A percentile compares a stretch with the other conserved stretches of the same genome.
phyloP scores from a whole-genome alignment of 2,888 invertebrate species.

The Temnothorax unifasciatus region DNA sequence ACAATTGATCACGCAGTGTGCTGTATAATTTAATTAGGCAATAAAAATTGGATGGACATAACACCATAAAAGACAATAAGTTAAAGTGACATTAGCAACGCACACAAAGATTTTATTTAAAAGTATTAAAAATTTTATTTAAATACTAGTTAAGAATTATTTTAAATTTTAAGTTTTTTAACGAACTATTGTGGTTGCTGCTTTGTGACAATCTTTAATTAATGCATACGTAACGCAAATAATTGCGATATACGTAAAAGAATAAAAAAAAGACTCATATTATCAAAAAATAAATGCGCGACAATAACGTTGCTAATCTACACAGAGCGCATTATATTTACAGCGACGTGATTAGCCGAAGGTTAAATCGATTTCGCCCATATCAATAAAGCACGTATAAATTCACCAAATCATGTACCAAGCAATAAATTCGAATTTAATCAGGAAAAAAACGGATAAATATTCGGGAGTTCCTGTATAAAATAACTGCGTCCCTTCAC shows the following conservation, averaged over 20 bases:
- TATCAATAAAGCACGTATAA: background rate
- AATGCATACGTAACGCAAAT: background rate
- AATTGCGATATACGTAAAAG: background rate
- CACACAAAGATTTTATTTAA: background rate
- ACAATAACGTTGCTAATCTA: conserved; percentile 9
- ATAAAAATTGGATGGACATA: conserved; percentile 33
- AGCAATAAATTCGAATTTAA: background rate
- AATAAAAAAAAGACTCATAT: background rate
- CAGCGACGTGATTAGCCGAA: background rate
- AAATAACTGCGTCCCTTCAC: background rate
- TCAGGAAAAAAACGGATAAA: background rate
- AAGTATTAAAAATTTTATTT: background rate
- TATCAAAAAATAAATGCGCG: background rate
- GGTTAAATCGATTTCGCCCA: conserved; percentile 19
- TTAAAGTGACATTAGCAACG: background rate
- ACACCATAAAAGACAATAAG: conserved; percentile 13
- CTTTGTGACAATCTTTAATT: background rate
- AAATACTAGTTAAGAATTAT: background rate
- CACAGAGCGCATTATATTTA: background rate
- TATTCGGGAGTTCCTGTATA: background rate
- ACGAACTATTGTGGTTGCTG: background rate
- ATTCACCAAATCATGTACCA: background rate
- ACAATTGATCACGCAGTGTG: conserved; percentile 48
- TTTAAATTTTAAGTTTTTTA: background rate
- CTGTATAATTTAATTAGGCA: conserved; percentile 46